These are phyloP conservation scores for Ernsta delagoae DNA, from an alignment of 2,888 invertebrate genomes.

Conservation along the genomic window DNA sequence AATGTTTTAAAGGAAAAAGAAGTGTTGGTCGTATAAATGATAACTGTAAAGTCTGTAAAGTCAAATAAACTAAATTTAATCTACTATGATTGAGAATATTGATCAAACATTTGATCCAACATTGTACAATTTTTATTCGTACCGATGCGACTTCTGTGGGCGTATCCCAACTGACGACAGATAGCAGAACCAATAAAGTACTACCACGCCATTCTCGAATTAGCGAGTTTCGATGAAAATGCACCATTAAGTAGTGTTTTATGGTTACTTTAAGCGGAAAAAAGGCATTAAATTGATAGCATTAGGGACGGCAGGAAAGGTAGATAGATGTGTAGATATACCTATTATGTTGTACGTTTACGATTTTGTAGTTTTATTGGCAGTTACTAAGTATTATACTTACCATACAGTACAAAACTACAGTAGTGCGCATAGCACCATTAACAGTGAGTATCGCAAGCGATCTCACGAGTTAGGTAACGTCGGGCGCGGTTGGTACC, in stretches of 20 bases:
- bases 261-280: constrained; percentile 35
- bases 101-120: constrained; percentile 48
- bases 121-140: constrained; percentile 30
- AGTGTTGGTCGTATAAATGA: too few relatives aligned
- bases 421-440: too few relatives aligned
- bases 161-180: constrained; percentile 51
- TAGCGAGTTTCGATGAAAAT: constrained; percentile 47
- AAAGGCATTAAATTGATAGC: constrained; percentile 37
- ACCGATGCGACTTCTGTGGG: constrained; percentile 55
- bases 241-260: constrained; percentile 34
- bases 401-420: too few relatives aligned
- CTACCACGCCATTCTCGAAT: constrained; percentile 73
- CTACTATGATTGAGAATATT: too few relatives aligned
- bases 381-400: too few relatives aligned
- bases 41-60: too few relatives aligned
- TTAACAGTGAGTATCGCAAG: too few relatives aligned
- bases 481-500: too few relatives aligned
- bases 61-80: too few relatives aligned
- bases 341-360: too few relatives aligned
- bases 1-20: too few relatives aligned
- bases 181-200: constrained; percentile 56
- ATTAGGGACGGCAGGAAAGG: constrained; percentile 18
- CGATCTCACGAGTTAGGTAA: too few relatives aligned
- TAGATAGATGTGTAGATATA: not conserved
- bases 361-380: not conserved